A percentile compares a stretch with the other conserved stretches of the same genome.
These are phyloP conservation scores for Struthidea cinerea DNA, from an alignment of 2,113 vertebrate species.

Conservation along the genomic window DNA sequence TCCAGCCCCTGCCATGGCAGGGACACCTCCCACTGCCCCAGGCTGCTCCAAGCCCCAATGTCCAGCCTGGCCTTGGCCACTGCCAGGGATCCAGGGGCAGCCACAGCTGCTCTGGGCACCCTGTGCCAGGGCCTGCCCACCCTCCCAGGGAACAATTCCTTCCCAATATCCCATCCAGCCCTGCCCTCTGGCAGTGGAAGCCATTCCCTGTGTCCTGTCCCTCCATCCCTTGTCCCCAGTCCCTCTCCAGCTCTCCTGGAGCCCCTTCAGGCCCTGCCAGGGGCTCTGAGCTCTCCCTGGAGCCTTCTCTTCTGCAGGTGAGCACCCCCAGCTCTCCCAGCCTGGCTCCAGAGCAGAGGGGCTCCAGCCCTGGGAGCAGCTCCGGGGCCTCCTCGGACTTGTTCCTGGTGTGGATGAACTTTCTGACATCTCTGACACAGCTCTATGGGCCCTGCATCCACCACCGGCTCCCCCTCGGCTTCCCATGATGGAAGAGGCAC, in stretches of 20 bases:
- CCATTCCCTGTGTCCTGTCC: not conserved
- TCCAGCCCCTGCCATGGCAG: too few species aligned
- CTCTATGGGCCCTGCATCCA: fast-evolving
- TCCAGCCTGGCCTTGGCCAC: not conserved
- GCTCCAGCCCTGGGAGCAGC: not conserved
- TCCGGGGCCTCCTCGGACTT: not conserved
- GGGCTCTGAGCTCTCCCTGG: not conserved
- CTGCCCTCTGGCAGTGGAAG: not conserved
- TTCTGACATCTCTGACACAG: not conserved
- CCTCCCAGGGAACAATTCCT: not conserved
- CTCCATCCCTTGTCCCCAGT: not conserved
- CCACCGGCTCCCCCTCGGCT: not conserved
- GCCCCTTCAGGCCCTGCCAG: not conserved
- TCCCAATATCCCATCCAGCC: not conserved
- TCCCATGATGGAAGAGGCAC: not conserved
- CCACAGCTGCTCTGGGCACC: not conserved
- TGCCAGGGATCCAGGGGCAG: not conserved
- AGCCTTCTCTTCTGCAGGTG: not conserved
- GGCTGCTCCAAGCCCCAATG: fast-evolving
- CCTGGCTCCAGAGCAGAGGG: not conserved
- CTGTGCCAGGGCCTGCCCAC: not conserved
- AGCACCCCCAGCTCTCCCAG: not conserved
- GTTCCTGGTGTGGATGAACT: not conserved
- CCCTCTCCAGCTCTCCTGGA: not conserved
- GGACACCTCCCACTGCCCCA: not conserved